Evolutionary conservation across 2,888 invertebrate genomes (phyloP), one percentile per base, ranked within the genome.

Genomic region (Periphyllus acericola): DNA sequence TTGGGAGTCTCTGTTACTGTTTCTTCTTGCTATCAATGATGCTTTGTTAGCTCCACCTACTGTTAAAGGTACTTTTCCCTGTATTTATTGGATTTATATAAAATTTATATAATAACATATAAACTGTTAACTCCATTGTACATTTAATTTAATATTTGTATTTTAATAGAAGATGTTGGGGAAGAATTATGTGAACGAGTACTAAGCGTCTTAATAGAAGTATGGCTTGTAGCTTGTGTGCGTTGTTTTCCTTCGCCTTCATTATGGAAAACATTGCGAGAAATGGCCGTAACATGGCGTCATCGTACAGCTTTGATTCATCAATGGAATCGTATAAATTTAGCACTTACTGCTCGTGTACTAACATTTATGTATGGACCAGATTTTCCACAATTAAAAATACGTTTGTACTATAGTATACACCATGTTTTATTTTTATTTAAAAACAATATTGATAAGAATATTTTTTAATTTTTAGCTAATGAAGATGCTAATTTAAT

Each of bases 161-260:
- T 72, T 89, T 29, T 55, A 89, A 36, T 90, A 93, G 98, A 98
- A 92, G 96, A 98, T 91, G 97, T 97, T n/a, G 97, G 97, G 0
- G 98, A 98, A 91, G 98, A 98, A 91, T 93, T 99, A 76, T 98
- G 98, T 91, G 98, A 98, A 92, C 93, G 99, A 66, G 97, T 99
- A 83, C 93, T 99, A 9, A 97, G 97, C 90, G 98, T 98, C 66
- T 93, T 99, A 86, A 96, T 99, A 92, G 97, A 98, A 92, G 92
- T 94, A 66, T 96, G 96, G 96, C 91, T 96, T 83, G 92, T 95
- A 80, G 95, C 95, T 5, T 96, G 96, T 91, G 93, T 94, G 83
- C 93, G 94, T 89, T 97, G 96, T 91, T 99, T 99, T 92, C 99
- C 99, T 0, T 95, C 98, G 6, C 99, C 99, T 11, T 96, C 98